Evolutionary conservation across 2,888 invertebrate species (phyloP).

Genomic region (Lypha dubia): DNA sequence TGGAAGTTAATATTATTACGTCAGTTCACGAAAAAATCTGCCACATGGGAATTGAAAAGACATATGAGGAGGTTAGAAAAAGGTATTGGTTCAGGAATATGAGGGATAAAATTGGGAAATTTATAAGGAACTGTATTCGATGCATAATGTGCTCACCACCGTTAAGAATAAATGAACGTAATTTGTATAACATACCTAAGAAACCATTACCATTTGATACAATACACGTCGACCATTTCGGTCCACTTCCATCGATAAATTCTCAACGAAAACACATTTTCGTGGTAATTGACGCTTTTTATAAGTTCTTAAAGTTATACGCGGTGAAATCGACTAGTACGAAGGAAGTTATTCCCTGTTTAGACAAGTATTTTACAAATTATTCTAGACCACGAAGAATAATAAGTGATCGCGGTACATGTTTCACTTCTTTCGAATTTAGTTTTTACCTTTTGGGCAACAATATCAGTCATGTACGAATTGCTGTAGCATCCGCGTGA

Average conservation of each 20-base stretch:
- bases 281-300: not conserved
- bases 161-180: not conserved
- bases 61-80: not conserved
- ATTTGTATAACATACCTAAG: not conserved
- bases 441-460: not conserved
- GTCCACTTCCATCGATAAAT: too few relatives aligned
- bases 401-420: not conserved
- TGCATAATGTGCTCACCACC: not conserved
- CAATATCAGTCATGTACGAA: not conserved
- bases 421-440: not conserved
- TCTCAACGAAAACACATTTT: too few relatives aligned
- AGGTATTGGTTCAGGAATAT: not conserved
- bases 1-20: not conserved
- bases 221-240: not conserved
- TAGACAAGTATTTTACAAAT: not conserved
- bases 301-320: not conserved
- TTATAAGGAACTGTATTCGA: not conserved
- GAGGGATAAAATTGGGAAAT: not conserved
- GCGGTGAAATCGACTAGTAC: not conserved
- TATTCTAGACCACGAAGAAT: not conserved
- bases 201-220: not conserved
- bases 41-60: not conserved
- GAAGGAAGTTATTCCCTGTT: too few relatives aligned
- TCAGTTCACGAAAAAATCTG: not conserved
- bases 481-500: too few relatives aligned